Base-by-base conservation (phyloP, 2,888 invertebrate species). In the Sarcophaga subvicina region DNA sequence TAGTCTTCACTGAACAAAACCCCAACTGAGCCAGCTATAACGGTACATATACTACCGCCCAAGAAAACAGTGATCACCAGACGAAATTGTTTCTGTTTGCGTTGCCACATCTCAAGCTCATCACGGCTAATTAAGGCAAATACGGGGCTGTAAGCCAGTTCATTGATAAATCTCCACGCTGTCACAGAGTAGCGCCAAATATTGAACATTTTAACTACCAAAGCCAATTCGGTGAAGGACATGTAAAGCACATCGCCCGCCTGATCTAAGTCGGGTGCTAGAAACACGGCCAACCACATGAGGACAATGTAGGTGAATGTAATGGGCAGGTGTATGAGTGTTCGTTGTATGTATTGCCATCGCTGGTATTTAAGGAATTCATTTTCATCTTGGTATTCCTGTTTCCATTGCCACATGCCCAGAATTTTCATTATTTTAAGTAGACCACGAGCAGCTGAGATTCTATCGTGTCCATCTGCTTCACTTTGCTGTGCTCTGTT, bases 191-290 rank as follows among this genome's bases (percentile, higher is more conserved):
- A 64, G 14, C 81, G 62, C 87, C 92, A 90, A 62, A 92, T 91
- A 73, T 91, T 91, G 0, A 91, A 54, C 3, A 92, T 88, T 86
- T 93, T 92, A 8, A 91, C 80, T 8, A 90, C 67, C 4, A 91
- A 79, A 0, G 89, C 89, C 45, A 88, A 81, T 73, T 92, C 90
- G 0, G 92, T 90, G 4, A 92, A 81, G 1, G 90, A 89, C 89
- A 92, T 90, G 75, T 91, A 92, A 0, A 92, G 88, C 3, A 91
- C 89, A 25, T 91, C 90, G 0, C 90, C 90, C 0, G 90, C 90
- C 76, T 91, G 85, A 60, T 91, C 90, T 20, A 92, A 72, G 70
- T 90, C 89, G 27, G 66, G 87, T 6, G 91, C 89, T 0, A 83
- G 78, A 2, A 91, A 79, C 6, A 90, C 90, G 62, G 90, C 90